Percentiles rank a stretch among this genome's conserved stretches.
Evolutionary conservation across 2,797 vertebrate genomes (phyloP).

Genomic region (Loris lydekkerianus): DNA sequence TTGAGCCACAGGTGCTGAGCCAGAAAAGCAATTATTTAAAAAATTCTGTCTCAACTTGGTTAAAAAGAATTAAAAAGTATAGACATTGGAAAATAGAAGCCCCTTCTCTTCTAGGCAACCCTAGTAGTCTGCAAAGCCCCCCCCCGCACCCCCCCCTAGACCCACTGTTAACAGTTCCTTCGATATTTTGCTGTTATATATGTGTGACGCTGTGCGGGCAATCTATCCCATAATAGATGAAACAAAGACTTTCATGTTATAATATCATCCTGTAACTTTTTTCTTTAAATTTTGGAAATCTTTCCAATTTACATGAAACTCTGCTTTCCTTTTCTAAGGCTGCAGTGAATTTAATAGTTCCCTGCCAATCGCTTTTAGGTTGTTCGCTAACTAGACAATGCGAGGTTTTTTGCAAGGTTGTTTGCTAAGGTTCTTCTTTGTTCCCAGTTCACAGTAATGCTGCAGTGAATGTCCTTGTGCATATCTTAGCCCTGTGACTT

Average conservation of each 20-base stretch:
- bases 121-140: fast-evolving
- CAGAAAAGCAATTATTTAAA: neutral
- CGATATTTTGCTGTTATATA: fast-evolving
- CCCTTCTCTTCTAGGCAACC: too few species aligned
- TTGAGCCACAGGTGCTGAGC: too few species aligned
- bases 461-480: neutral
- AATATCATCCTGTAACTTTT: too few species aligned
- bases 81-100: neutral
- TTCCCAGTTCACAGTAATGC: neutral
- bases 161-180: too few species aligned
- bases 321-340: neutral
- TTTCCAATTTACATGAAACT: neutral
- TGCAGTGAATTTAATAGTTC: too few species aligned
- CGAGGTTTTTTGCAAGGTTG: too few species aligned
- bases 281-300: neutral
- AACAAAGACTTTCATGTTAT: neutral
- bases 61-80: neutral
- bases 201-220: too few species aligned
- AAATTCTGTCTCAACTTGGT: neutral
- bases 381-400: neutral
- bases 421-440: neutral
- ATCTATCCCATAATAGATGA: neutral
- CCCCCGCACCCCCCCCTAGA: too few species aligned
- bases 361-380: neutral
- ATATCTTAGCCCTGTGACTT: neutral